Base-by-base conservation (phyloP, 2,888 invertebrate species). In the Eurois occulta region DNA sequence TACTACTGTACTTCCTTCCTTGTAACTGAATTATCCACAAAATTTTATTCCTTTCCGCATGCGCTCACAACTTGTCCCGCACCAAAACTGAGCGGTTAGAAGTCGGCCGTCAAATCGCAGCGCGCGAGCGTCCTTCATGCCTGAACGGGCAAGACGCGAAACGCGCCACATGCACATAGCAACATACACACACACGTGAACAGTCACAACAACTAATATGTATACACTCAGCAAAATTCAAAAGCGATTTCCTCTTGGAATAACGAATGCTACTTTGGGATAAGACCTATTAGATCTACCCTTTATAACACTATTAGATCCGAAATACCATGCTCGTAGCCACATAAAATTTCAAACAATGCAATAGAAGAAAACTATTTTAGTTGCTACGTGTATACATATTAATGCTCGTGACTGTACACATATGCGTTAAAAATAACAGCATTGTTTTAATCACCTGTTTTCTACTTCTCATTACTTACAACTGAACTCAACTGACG, bases 91-190 rank as follows among this genome's bases (percentile, higher is more conserved):
- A 88, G 79, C 92, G 92, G 93, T 94, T 94, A 92, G 92, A 94
- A 93, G 93, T 93, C 93, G 94, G 93, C 93, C 95, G 92, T 95
- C 95, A 94, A 95, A 95, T 95, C 93, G 91, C 90, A 90, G 90
- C 90, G 90, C 80, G 87, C 88, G 88, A 89, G 83, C 93, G 95
- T 95, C 96, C 96, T 96, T 96, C 96, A 96, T 94, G 95, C 91
- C 89, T 91, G 93, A 94, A 88, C 92, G 91, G 90, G 77, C 90
- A 86, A 90, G 88, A 90, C 91, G 92, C 90, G 91, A 92, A 92
- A 90, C 92, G 87, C 90, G 85, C 85, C 79, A 83, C 88, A 81
- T 91, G 91, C 92, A 92, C 90, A 89, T 90, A 86, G 87, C 85
- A 90, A 91, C 91, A 69, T 48, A 82, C 65, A 73, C 21, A 87